phyloP scores from a whole-genome alignment of 92 coral and sea anemone genomes.

The Meandrina meandrites region DNA sequence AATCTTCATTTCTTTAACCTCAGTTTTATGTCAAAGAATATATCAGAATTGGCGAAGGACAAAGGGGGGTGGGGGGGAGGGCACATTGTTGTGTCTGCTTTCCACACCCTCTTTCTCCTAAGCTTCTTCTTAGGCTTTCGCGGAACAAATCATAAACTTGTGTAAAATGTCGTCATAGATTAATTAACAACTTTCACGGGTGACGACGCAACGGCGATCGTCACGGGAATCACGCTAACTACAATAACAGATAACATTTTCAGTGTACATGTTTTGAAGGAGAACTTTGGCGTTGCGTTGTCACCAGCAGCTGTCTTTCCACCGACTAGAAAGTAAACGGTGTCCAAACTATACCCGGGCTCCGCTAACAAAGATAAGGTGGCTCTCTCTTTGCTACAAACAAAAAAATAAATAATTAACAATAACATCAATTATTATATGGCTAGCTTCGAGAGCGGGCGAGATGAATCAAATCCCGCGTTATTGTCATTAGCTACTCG shows the following conservation, averaged over 20 bases:
- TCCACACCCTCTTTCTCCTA: no score
- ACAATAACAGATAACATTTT: not conserved
- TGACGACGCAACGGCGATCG: not conserved
- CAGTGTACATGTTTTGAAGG: slow-evolving; percentile 71
- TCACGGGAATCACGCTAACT: not conserved
- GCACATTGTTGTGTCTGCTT: no score
- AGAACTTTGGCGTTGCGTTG: slow-evolving; percentile 57
- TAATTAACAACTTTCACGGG: not conserved
- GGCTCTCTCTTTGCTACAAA: slow-evolving; percentile 67
- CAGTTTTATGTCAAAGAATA: no score
- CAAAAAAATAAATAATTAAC: no score
- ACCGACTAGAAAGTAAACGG: slow-evolving; percentile 86
- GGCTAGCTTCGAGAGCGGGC: no score
- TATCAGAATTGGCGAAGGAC: no score
- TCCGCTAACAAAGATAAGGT: slow-evolving; percentile 85
- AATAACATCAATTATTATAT: not conserved
- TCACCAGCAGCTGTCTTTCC: slow-evolving; percentile 63
- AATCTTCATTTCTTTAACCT: no score
- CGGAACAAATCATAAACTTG: not conserved
- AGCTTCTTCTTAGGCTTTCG: no score
- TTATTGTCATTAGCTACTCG: no score
- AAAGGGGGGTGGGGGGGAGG: no score
- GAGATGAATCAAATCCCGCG: no score
- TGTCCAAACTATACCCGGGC: slow-evolving; percentile 87
- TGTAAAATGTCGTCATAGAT: no score